phyloP scores from a whole-genome alignment of 2,113 vertebrate species.

The Motacilla alba region DNA sequence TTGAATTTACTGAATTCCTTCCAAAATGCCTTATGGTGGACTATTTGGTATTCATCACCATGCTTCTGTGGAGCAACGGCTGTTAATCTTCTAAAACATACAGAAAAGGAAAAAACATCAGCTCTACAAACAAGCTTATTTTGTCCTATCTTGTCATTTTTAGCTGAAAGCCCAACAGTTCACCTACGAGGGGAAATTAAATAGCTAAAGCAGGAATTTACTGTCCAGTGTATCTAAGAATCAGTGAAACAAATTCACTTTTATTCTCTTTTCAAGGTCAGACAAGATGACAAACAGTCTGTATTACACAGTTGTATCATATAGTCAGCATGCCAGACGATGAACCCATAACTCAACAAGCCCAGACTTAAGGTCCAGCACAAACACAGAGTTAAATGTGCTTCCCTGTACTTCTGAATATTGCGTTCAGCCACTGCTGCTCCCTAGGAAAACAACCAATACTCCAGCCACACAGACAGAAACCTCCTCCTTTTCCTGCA shows the following conservation, averaged over 20 bases:
- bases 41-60: slow-evolving; percentile 48
- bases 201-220: not conserved
- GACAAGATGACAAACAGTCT: not conserved
- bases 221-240: not conserved
- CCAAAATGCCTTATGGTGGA: slow-evolving; percentile 12
- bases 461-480: not conserved
- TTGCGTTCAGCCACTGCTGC: not conserved
- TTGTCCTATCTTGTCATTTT: not conserved
- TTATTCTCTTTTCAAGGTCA: slow-evolving; percentile 40
- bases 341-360: slow-evolving; percentile 11
- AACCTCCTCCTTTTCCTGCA: not conserved
- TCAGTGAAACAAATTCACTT: not conserved
- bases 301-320: not conserved
- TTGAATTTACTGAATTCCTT: slow-evolving; percentile 25
- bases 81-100: slow-evolving; percentile 49
- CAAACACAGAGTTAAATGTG: not conserved
- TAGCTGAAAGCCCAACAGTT: not conserved
- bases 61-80: not conserved
- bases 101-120: slow-evolving; percentile 16
- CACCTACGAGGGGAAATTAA: not conserved
- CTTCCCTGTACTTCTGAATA: not conserved
- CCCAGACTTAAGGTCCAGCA: not conserved
- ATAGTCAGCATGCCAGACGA: not conserved
- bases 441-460: not conserved
- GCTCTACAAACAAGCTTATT: not conserved